Conservation (phyloP, 23 tunicate species). For the Aplidium turbinatum region DNA sequence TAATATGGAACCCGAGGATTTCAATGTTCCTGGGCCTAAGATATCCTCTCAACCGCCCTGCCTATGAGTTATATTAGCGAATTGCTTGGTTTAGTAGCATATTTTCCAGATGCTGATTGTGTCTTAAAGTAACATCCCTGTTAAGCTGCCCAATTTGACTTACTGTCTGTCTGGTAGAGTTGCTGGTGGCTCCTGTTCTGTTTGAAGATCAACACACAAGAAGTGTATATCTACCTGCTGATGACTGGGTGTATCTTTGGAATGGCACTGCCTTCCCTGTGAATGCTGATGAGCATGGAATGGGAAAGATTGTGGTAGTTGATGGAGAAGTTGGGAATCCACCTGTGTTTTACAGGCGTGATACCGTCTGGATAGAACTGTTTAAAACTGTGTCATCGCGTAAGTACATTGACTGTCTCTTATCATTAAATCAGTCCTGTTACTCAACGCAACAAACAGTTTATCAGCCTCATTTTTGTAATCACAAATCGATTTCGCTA, state of each 20-base stretch:
- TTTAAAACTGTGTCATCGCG: conserved; percentile 45
- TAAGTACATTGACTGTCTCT: conserved; percentile 35
- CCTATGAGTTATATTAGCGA: no score
- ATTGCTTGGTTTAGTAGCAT: no score
- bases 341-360: conserved; percentile 75
- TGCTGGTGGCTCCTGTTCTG: conserved; percentile 89
- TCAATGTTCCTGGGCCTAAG: no score
- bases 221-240: conserved; percentile 82
- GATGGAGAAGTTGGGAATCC: conserved; percentile 73
- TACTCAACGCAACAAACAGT: no score
- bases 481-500: not conserved
- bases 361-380: conserved; percentile 34
- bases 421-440: no score
- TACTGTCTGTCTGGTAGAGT: conserved; percentile 36
- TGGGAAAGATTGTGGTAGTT: conserved; percentile 41
- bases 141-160: no score
- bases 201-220: conserved; percentile 37
- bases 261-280: conserved; percentile 39
- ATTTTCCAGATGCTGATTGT: no score
- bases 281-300: conserved; percentile 5
- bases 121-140: no score
- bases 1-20: no score
- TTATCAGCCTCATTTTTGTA: no score
- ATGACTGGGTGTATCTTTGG: conserved; percentile 82
- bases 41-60: no score